Conservation (phyloP, 2,113 vertebrate species). For the Monopterus albus region DNA sequence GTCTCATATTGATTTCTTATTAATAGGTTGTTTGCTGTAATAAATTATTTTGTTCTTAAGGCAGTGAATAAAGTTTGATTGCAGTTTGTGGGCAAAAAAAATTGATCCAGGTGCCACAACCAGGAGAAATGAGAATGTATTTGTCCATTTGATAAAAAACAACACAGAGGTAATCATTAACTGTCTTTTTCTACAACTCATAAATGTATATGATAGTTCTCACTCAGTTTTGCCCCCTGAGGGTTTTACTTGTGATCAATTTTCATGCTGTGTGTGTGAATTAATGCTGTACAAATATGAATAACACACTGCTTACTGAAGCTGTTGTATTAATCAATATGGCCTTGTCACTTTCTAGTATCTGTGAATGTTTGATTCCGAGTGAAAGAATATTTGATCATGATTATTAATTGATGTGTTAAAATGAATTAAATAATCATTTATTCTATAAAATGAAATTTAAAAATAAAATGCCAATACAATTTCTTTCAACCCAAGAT, state of each 20-base stretch:
- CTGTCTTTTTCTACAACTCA: constrained; percentile 34
- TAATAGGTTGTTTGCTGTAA: constrained; percentile 81
- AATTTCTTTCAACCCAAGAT: too few relatives aligned
- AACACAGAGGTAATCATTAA: constrained; percentile 28
- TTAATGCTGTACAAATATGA: constrained; percentile 34
- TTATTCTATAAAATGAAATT: background rate
- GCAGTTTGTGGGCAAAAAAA: constrained; percentile 20
- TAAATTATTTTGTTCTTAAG: constrained; percentile 73
- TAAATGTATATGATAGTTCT: constrained; percentile 17
- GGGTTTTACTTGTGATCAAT: constrained; percentile 42
- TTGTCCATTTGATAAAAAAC: constrained; percentile 47
- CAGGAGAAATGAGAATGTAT: constrained; percentile 44
- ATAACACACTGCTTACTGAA: constrained; percentile 12
- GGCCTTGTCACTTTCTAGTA: background rate
- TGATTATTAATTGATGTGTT: too few relatives aligned
- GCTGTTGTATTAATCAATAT: constrained; percentile 23
- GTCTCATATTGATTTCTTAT: constrained; percentile 79
- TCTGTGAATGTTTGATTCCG: background rate
- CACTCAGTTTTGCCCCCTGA: constrained; percentile 8
- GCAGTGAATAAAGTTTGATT: constrained; percentile 58
- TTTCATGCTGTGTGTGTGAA: constrained; percentile 1
- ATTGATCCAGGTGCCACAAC: constrained; percentile 35
- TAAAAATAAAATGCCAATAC: too few relatives aligned
- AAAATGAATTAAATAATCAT: too few relatives aligned
- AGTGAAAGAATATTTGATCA: background rate